Base-by-base conservation (phyloP, 2,888 invertebrate species). In the Thymelicus lineola region DNA sequence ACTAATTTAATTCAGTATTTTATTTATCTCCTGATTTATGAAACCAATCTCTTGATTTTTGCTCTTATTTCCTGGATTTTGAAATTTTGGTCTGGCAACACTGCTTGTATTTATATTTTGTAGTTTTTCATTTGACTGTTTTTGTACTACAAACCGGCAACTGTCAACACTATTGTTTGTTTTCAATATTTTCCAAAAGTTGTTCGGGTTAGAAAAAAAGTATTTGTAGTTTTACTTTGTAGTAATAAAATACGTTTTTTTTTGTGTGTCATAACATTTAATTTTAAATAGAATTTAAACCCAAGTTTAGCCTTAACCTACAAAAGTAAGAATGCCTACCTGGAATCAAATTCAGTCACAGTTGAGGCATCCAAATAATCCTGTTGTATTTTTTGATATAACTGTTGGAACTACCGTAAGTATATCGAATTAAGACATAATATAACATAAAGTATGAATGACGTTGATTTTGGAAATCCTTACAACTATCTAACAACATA, bases 351-450 rank as follows among this genome's bases (percentile, higher is more conserved):
- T 98, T 83, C 98, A 98, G 84, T 95, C 97, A 28, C 98, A 98
- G 84, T 90, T 98, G 63, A 94, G 97, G 75, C 97, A 98, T 87
- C 97, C 98, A 35, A 98, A 98, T 81, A 99, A 99, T 89, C 99
- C 99, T 0, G 98, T 99, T 12, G 99, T 99, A 10, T 99, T 99
- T 90, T 98, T 99, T 83, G 99, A 99, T 91, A 96, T 99, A 53
- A 97, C 97, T 14, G 99, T 99, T 20, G 99, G 99, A 75, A 97
- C 97, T 62, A 98, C 98, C 81, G 98, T 98, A 94, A 84, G 83
- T 79, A 71, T 67, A 65, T 10, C n/a, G 82, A 78, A 71, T 28
- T 63, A 53, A 5, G 17, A 20, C 5, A 2, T 28, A 28, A 2
- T 28, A 28, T 5, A 28, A 5, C 5, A 17, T 28, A 14, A 42